Conservation (phyloP, 2,113 vertebrate genomes). For the Xiphias gladius region DNA sequence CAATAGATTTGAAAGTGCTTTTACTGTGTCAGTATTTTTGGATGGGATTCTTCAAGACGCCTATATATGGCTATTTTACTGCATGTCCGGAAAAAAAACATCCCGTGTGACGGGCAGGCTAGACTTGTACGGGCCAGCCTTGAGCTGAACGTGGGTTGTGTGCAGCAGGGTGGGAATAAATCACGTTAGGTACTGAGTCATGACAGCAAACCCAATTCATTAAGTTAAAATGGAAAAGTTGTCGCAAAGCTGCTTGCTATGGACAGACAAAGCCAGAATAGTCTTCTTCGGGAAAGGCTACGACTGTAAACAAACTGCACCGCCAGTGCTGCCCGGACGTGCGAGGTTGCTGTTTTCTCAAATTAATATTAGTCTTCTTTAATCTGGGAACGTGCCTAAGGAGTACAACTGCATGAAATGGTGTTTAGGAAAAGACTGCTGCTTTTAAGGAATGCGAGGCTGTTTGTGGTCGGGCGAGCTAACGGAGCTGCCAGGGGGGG, state of each 20-base stretch:
- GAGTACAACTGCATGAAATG: background rate
- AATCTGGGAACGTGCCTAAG: background rate
- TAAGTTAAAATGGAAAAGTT: conserved; percentile 26
- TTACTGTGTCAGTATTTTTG: too few relatives aligned
- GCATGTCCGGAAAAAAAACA: background rate
- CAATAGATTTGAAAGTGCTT: background rate
- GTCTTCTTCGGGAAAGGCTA: background rate
- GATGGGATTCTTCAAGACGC: too few relatives aligned
- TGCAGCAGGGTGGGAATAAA: conserved; percentile 36
- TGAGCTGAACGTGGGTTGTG: conserved; percentile 11
- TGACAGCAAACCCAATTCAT: conserved; percentile 30
- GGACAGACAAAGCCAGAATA: conserved; percentile 15
- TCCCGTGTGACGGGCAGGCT: background rate
- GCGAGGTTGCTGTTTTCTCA: background rate
- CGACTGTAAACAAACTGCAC: conserved; percentile 57
- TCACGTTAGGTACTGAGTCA: conserved; percentile 43
- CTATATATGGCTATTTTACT: background rate
- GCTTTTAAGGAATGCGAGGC: conserved; percentile 21
- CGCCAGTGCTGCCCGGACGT: background rate
- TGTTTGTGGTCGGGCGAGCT: conserved; percentile 48
- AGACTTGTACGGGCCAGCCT: background rate
- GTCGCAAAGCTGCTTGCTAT: conserved; percentile 1
- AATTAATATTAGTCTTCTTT: background rate
- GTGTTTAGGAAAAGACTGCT: background rate
- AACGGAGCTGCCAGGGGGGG: conserved; percentile 55